Conservation (phyloP, 92 coral and sea anemone genomes). For the Anthopleura xanthogrammica region DNA sequence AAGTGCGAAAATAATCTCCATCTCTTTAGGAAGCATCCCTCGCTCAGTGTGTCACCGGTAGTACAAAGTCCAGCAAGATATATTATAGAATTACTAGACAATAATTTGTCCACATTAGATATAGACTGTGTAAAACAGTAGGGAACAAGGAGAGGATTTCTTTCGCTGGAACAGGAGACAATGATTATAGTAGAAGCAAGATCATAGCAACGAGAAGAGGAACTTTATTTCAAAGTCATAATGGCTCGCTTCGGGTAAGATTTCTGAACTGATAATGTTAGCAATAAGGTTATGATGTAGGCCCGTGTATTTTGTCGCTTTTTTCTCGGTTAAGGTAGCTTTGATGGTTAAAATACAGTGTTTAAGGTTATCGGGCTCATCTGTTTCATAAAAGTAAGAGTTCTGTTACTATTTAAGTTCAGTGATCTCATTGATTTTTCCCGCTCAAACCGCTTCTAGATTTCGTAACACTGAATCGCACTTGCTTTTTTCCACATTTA, state of each 20-base stretch:
- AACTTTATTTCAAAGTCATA: neutral
- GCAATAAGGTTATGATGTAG: neutral
- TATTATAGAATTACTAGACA: neutral
- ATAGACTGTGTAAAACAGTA: neutral
- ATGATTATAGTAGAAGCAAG: neutral
- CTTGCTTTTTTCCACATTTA: neutral
- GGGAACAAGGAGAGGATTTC: neutral
- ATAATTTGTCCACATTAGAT: neutral
- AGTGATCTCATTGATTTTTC: neutral
- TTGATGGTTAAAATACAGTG: neutral
- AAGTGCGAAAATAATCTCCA: neutral
- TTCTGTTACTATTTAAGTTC: neutral
- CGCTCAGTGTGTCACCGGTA: neutral
- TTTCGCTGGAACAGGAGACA: neutral
- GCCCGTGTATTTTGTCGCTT: neutral
- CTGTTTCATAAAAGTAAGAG: neutral
- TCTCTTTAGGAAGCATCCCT: neutral
- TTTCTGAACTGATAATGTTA: neutral
- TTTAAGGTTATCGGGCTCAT: neutral
- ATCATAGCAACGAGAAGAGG: neutral
- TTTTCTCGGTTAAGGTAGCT: neutral
- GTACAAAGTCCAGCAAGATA: neutral
- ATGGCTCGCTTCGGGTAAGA: conserved; percentile 7
- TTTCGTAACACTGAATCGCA: neutral
- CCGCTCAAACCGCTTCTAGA: neutral